Evolutionary conservation across 2,888 invertebrate species (phyloP), one percentile per base, ranked within the genome.

Genomic region (Ormyrus rosae): DNA sequence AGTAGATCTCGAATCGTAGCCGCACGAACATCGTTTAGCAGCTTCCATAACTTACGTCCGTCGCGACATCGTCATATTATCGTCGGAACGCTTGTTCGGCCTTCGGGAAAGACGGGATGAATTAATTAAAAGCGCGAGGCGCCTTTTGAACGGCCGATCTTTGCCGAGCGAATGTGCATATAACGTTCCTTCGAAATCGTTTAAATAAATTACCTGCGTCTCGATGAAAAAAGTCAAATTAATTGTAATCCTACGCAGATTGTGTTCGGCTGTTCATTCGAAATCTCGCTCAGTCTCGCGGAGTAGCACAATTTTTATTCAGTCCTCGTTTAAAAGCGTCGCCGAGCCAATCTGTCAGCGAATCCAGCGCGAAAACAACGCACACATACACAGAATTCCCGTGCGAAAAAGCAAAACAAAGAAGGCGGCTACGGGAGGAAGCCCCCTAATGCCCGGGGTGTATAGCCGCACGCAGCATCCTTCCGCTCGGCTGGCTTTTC

Each of bases 401-500:
- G 45, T 13, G 65, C 11, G 45, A 46, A 55, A 69, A 76, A 9
- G 48, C 19, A 13, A 65, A 56, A 70, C 61, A 70, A 77, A 56
- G 63, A 19, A 73, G 9, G 51, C 8, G 70, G 48, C 55, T 48
- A n/a, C 9, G 53, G n/a, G 50, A 9, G 46, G 11, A 34, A 48
- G 53, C 6, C 13, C 75, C 63, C 34, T 34, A 34, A 34, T 34
- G 34, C 34, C 34, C 34, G 34, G 34, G 34, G 34, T 34, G 2
- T 34, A 34, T 4, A 34, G 34, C 63, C 34, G 11, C 55, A n/a
- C 19, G 69, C n/a, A 19, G 61, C 13, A 19, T 46, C 51, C 82
- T 84, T 85, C 85, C 86, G 85, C 85, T 82, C 83, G 83, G 84
- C 83, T 63, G 48, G 63, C 58, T 84, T 86, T 87, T 86, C 86